Percentiles rank a stretch among this genome's conserved stretches.
These are phyloP conservation scores for Axea sp. DNA, from an alignment of 2,888 invertebrate species.

Conservation along the genomic window DNA sequence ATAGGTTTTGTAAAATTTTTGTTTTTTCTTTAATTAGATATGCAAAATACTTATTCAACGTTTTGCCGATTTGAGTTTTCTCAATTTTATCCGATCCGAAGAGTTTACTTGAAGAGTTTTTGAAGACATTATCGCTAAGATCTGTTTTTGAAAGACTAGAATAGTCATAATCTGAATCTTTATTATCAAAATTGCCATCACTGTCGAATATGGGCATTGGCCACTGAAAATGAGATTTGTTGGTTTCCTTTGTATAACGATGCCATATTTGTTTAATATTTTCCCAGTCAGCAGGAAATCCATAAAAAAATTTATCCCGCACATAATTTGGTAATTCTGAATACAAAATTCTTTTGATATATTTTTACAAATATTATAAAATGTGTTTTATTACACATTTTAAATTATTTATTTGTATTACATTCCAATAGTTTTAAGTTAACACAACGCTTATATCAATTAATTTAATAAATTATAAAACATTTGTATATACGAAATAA, in stretches of 20 bases:
- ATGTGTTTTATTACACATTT: too few species aligned
- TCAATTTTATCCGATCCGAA: neutral
- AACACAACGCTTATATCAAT: too few species aligned
- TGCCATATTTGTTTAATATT: constrained; percentile 74
- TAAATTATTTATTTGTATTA: too few species aligned
- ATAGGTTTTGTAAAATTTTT: constrained; percentile 68
- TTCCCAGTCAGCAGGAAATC: constrained; percentile 78
- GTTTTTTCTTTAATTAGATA: constrained; percentile 69
- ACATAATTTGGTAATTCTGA: constrained; percentile 74
- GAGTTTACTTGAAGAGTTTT: neutral
- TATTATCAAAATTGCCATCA: constrained; percentile 66
- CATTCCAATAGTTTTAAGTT: too few species aligned
- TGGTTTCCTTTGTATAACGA: constrained; percentile 66
- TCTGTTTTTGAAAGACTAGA: neutral
- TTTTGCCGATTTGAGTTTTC: neutral
- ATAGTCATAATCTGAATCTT: constrained; percentile 53
- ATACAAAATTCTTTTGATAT: too few species aligned
- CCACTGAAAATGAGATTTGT: constrained; percentile 72
- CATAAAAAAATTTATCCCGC: constrained; percentile 73
- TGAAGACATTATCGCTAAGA: constrained; percentile 7
- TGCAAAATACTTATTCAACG: constrained; percentile 58
- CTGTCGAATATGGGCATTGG: constrained; percentile 71
- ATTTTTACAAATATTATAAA: too few species aligned
- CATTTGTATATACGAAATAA: too few species aligned
- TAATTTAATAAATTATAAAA: too few species aligned